Evolutionary conservation across 2,888 invertebrate species (phyloP), one percentile per base, ranked within the genome.

Genomic region (Cheilosia pagana): DNA sequence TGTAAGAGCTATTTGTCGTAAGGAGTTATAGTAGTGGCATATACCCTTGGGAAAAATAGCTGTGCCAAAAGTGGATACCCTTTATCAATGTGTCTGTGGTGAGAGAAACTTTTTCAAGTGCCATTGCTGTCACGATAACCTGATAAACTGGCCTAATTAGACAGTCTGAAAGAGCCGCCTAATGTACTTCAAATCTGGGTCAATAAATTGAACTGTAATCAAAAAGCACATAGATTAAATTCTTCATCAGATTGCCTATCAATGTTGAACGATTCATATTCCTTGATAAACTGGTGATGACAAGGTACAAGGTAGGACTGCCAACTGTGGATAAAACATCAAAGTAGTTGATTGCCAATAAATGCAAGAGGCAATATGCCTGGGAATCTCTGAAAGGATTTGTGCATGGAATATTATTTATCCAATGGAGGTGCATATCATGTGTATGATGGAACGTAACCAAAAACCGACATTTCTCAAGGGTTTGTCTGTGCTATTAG

Each of bases 171-270:
- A 12, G 14, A n/a, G 8, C 6, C n/a, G 12, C 19, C 25, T 52
- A 23, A 50, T 50, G 25, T 12, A 25, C 23, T 14, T 21, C 7
- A 31, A 16, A 31, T 28, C 16, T 53, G 53, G 31, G 53, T 53
- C 53, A 53, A 31, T 35, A 21, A 53, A 53, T 16, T 53, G 53
- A 25, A 31, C 8, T 28, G 19, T 52, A 23, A 48, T 48, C 48
- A 21, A 10, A 48, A 21, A 48, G 21, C 31, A 53, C 6, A 8
- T n/a, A 48, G 7, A 16, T 19, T 16, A 16, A 8, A 16, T 45
- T 7, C 43, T 45, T 7, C 43, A 45, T 6, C 16, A 45, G 6
- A 16, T 16, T 45, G n/a, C 43, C 35, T 12, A 48, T 48, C 19
- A 19, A 21, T 19, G 48, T 19, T 10, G 3, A 48, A 21, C 16